Evolutionary conservation across 2,888 invertebrate genomes (phyloP).

Genomic region (Drosophila infuscata): DNA sequence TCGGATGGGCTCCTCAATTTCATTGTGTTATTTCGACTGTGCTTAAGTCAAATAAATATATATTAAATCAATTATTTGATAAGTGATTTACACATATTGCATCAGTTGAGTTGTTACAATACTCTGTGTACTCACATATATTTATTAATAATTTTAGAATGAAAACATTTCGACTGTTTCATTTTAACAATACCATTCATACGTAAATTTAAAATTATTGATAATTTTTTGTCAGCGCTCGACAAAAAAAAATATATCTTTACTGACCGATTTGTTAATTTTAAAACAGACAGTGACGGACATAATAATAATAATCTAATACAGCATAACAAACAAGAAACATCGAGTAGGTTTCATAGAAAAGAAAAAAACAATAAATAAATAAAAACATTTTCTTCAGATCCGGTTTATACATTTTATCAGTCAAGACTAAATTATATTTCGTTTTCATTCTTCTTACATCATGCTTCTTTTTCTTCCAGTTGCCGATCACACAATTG

Average conservation of each 20-base stretch:
- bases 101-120: not conserved
- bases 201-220: too few relatives aligned
- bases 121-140: not conserved
- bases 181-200: not conserved
- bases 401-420: not conserved
- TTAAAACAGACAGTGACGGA: too few relatives aligned
- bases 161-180: not conserved
- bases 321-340: too few relatives aligned
- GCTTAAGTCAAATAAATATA: conserved; percentile 23
- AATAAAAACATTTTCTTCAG: too few relatives aligned
- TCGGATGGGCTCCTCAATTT: not conserved
- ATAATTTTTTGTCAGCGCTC: too few relatives aligned
- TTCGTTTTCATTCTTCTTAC: not conserved
- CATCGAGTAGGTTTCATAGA: too few relatives aligned
- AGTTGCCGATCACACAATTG: not conserved
- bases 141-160: not conserved
- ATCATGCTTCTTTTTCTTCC: not conserved
- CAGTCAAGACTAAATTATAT: not conserved
- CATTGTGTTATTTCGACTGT: not conserved
- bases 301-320: too few relatives aligned
- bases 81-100: conserved; percentile 7
- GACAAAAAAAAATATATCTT: too few relatives aligned
- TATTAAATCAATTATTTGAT: conserved; percentile 2
- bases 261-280: too few relatives aligned
- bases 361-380: too few relatives aligned